Evolutionary conservation across 2,113 vertebrate genomes (phyloP), one percentile per base, ranked within the genome.

Genomic region (Neotragus moschatus): DNA sequence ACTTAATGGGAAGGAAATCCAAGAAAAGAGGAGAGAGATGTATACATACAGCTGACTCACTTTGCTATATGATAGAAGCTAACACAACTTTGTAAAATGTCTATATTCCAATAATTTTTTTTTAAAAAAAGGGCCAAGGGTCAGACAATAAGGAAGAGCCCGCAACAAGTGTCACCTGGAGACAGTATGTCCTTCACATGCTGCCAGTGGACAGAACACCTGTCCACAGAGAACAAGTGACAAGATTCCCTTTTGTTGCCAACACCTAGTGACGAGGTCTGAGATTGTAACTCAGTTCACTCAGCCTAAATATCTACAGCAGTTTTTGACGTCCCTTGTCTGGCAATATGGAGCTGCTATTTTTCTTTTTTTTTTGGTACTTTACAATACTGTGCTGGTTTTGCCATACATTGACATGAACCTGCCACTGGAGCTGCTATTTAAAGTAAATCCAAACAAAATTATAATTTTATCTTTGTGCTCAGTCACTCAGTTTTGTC

Each of bases 381-480:
- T n/a, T n/a, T n/a, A n/a, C n/a, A n/a, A n/a, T n/a, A n/a, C n/a
- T n/a, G n/a, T n/a, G n/a, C n/a, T n/a, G n/a, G n/a, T n/a, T n/a
- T n/a, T n/a, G n/a, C n/a, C n/a, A n/a, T n/a, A n/a, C n/a, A n/a
- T n/a, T n/a, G n/a, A n/a, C n/a, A n/a, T n/a, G n/a, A n/a, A n/a
- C n/a, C n/a, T n/a, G n/a, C n/a, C n/a, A n/a, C n/a, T 5, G 66
- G 51, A 92, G 87, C 66, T 85, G 11, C 63, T 93, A 14, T 75
- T 95, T 53, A 53, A 77, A 66, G 70, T 86, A 63, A 96, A 82
- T 87, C 94, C 63, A 77, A 61, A 87, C 39, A 66, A 95, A 81
- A 91, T 66, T 96, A 77, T 93, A 94, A 97, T 43, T 28, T 96
- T 39, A 12, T 70, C 19, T 70, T 70, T 70, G 19, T 39, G n/a